Base-by-base conservation (phyloP, 2,888 invertebrate species). In the Epistrophe grossulariae region DNA sequence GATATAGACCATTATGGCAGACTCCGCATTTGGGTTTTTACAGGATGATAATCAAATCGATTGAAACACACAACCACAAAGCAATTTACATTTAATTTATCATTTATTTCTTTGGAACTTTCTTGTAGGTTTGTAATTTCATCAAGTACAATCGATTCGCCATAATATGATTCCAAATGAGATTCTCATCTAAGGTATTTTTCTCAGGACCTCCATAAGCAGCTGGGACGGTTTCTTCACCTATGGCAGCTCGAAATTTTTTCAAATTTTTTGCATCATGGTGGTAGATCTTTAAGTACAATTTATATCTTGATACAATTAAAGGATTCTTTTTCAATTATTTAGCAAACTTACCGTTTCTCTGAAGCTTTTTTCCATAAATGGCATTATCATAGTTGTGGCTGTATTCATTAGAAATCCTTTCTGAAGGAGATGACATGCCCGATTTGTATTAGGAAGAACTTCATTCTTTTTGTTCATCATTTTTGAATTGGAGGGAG, bases 371-470 rank as follows among this genome's bases (percentile, higher is more conserved):
- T 91, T 91, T 85, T 90, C 91, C 90, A 92, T 90, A 24, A 92
- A 91, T 19, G 92, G 91, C 89, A 92, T 89, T 62, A 92, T 88
- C 38, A 92, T 81, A 5, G 91, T 89, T 7, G 91, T 89, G 0
- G 91, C 90, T 4, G 91, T 89, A 68, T 90, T 91, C 90, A 92
- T 91, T 0, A 92, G 79, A 48, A 91, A 90, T 6, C 92, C 92
- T 0, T 90, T 90, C 62, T 92, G 91, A 10, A 92, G 90, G 6
- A 92, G 89, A 68, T 92, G 92, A n/a, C 92, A 89, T 31, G 90
- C 88, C 1, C 92, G 90, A 52, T 91, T 90, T n/a, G 88, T 89
- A 43, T 91, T 91, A 4, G 92, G 92, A 59, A 92, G 62, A 73
- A 92, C 89, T 13, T 89, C 88, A 64, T 91, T 91, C 83, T 92